These are phyloP conservation scores for Belgica antarctica DNA, from an alignment of 2,888 invertebrate species.

Conservation along the genomic window DNA sequence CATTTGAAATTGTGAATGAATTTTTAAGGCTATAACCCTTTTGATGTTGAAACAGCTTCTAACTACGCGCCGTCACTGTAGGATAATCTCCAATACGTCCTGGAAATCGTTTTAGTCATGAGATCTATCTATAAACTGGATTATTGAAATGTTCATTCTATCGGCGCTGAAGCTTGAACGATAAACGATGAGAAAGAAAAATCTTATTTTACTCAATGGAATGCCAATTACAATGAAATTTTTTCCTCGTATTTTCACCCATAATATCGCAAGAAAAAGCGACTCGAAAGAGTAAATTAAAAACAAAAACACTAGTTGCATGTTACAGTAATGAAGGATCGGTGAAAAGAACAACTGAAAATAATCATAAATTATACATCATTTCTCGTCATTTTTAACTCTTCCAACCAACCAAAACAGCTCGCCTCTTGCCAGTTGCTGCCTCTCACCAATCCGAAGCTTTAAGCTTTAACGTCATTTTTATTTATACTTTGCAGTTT, in stretches of 20 bases:
- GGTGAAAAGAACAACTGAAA: conserved; percentile 40
- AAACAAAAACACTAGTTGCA: conserved; percentile 34
- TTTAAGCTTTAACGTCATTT: conserved; percentile 12
- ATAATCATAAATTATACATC: conserved; percentile 42
- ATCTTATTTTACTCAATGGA: conserved; percentile 36
- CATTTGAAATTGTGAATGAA: too few relatives aligned
- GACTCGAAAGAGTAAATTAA: conserved; percentile 21
- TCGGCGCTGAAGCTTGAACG: background rate
- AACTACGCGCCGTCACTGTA: too few relatives aligned
- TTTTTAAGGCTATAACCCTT: too few relatives aligned
- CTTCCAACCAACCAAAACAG: conserved; percentile 30
- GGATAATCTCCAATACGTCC: too few relatives aligned
- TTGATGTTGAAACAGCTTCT: too few relatives aligned
- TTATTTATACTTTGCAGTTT: background rate
- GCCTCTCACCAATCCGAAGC: conserved; percentile 36
- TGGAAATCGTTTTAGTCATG: background rate
- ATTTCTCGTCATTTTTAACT: conserved; percentile 24
- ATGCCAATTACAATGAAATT: conserved; percentile 37
- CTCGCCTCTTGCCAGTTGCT: background rate
- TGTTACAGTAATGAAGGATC: conserved; percentile 41
- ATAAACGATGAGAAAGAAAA: conserved; percentile 38
- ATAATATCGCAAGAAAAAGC: background rate
- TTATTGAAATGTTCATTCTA: conserved; percentile 30
- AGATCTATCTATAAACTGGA: conserved; percentile 21
- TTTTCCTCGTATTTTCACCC: background rate